phyloP scores from a whole-genome alignment of 2,797 vertebrate genomes.

The Myoxocephalus aenaeus region DNA sequence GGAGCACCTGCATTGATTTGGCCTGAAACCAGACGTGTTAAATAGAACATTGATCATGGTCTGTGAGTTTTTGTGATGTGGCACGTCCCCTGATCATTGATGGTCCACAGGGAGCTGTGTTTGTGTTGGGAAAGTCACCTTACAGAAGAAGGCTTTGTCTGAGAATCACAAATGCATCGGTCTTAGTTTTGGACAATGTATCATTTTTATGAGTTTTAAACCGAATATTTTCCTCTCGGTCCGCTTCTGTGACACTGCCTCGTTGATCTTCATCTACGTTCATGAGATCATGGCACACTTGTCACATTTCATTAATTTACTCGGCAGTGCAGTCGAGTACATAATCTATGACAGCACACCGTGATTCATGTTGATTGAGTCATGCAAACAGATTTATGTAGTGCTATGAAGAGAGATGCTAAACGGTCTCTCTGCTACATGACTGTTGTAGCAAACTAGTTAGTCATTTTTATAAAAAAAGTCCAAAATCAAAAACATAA shows the following conservation, averaged over 20 bases:
- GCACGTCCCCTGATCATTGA: conserved; percentile 19
- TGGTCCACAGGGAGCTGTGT: conserved; percentile 24
- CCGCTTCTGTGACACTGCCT: not conserved
- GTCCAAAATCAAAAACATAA: not conserved
- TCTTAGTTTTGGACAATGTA: not conserved
- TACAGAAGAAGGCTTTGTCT: not conserved
- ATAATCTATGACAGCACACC: conserved; percentile 4
- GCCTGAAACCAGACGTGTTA: conserved; percentile 57
- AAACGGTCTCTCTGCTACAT: not conserved
- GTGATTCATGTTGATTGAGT: conserved; percentile 29
- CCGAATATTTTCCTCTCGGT: not conserved
- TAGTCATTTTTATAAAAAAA: not conserved
- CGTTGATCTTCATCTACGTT: conserved; percentile 26
- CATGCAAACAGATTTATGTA: conserved; percentile 2
- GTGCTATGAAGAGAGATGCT: not conserved
- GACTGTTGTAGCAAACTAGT: not conserved
- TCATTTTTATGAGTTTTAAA: not conserved
- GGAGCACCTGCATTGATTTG: conserved; percentile 58
- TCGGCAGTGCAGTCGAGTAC: not conserved
- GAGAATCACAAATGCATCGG: not conserved
- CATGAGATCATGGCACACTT: conserved; percentile 35
- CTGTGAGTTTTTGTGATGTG: conserved; percentile 38
- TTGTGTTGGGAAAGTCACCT: conserved; percentile 40
- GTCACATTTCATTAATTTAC: conserved; percentile 22
- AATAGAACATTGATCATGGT: conserved; percentile 53